Percentiles rank a stretch among this genome's conserved stretches.
phyloP scores from a whole-genome alignment of 2,797 vertebrate species.

The Prunella strophiata region DNA sequence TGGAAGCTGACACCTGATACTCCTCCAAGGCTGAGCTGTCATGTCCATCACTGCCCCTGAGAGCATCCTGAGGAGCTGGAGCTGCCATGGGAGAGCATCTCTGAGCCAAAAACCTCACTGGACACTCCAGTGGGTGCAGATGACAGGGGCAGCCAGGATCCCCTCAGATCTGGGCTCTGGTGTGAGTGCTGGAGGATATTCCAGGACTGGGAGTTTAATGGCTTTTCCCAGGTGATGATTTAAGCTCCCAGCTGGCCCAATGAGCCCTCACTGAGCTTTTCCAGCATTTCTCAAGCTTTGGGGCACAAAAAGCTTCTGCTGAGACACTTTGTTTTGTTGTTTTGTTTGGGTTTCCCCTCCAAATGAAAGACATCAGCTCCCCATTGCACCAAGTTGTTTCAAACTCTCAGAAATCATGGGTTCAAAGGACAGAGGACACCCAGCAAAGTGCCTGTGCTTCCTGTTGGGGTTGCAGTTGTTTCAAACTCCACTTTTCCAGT shows the following conservation, averaged over 20 bases:
- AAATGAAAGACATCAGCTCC: neutral
- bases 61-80: neutral
- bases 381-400: neutral
- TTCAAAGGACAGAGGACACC: neutral
- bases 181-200: neutral
- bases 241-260: neutral
- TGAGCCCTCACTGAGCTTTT: fast-evolving
- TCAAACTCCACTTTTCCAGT: neutral
- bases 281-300: neutral
- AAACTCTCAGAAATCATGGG: fast-evolving
- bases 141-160: fast-evolving
- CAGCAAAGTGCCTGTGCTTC: neutral
- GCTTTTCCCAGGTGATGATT: neutral
- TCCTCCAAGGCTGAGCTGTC: neutral
- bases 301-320: neutral
- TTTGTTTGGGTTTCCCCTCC: fast-evolving
- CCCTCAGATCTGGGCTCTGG: fast-evolving
- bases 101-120: neutral
- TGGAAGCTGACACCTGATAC: fast-evolving
- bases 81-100: neutral
- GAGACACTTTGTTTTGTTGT: no score
- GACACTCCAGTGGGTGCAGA: fast-evolving
- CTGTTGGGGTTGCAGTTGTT: neutral
- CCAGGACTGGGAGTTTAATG: neutral
- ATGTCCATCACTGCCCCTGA: neutral